These are phyloP conservation scores for Kryptolebias marmoratus DNA, from an alignment of 2,113 vertebrate species.

Conservation along the genomic window DNA sequence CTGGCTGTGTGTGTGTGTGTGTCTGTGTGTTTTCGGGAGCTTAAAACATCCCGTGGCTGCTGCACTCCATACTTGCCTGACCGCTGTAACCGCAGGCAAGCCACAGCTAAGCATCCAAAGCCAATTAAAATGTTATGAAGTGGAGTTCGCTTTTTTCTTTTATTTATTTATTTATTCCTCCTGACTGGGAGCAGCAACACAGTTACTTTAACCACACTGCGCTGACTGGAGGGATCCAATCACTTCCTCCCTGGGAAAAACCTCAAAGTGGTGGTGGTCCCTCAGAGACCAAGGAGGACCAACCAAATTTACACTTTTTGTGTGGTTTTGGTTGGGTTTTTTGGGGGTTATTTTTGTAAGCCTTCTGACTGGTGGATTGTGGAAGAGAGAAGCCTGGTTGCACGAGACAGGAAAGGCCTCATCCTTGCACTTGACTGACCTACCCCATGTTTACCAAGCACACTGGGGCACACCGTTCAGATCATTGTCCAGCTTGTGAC, in stretches of 20 bases:
- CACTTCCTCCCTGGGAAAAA: slow-evolving; percentile 58
- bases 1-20: slow-evolving; percentile 9
- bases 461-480: slow-evolving; percentile 49
- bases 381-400: slow-evolving; percentile 31
- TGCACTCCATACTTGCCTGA: slow-evolving; percentile 65
- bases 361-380: slow-evolving; percentile 26
- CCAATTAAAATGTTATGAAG: slow-evolving; percentile 79
- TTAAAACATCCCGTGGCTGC: slow-evolving; percentile 71
- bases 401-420: slow-evolving; percentile 57
- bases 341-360: slow-evolving; percentile 6
- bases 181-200: slow-evolving; percentile 67
- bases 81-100: slow-evolving; percentile 75
- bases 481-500: slow-evolving; percentile 38
- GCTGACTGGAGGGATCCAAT: slow-evolving; percentile 55
- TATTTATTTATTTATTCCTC: slow-evolving; percentile 65
- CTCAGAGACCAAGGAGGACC: slow-evolving; percentile 46
- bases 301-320: slow-evolving; percentile 34
- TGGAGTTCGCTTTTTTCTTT: slow-evolving; percentile 73
- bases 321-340: slow-evolving; percentile 21
- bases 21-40: slow-evolving; percentile 51
- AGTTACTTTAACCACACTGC: slow-evolving; percentile 71
- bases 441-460: slow-evolving; percentile 58
- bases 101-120: slow-evolving; percentile 75
- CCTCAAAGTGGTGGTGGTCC: slow-evolving; percentile 54
- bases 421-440: slow-evolving; percentile 37